These are phyloP conservation scores for Nomada hirtipes DNA, from an alignment of 2,888 invertebrate genomes.

Conservation along the genomic window DNA sequence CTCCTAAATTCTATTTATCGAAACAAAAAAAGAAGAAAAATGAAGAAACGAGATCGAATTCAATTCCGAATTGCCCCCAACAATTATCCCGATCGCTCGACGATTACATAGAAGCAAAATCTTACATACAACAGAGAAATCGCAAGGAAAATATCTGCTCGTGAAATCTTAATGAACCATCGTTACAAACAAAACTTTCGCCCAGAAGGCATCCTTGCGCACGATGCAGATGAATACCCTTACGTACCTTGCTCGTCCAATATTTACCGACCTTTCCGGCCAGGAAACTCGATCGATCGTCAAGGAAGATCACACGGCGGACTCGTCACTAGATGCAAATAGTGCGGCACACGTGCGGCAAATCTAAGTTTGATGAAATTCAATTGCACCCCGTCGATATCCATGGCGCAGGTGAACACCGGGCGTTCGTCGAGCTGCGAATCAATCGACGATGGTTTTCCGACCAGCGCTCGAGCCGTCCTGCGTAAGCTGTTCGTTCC, in stretches of 20 bases:
- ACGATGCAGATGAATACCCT: neutral
- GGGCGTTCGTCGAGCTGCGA: constrained; percentile 19
- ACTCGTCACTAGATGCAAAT: constrained; percentile 22
- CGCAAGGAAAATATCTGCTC: neutral
- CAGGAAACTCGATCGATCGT: constrained; percentile 1
- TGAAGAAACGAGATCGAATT: too few relatives aligned
- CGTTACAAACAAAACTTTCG: neutral
- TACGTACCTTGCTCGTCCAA: neutral
- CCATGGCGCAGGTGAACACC: constrained; percentile 21
- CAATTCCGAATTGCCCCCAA: neutral
- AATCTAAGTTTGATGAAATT: constrained; percentile 48
- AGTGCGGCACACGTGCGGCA: constrained; percentile 21
- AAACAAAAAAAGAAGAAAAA: neutral
- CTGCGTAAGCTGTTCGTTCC: constrained; percentile 62
- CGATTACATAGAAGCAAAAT: neutral
- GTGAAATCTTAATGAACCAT: neutral
- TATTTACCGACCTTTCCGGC: constrained; percentile 4
- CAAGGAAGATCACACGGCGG: constrained; percentile 14
- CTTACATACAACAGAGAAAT: neutral
- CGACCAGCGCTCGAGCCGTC: neutral
- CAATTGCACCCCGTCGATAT: constrained; percentile 16
- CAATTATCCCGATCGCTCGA: neutral
- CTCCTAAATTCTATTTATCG: neutral
- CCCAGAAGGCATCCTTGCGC: neutral
- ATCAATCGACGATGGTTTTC: constrained; percentile 50